Evolutionary conservation across 2,113 vertebrate species (phyloP).

Genomic region (Panthera uncia): DNA sequence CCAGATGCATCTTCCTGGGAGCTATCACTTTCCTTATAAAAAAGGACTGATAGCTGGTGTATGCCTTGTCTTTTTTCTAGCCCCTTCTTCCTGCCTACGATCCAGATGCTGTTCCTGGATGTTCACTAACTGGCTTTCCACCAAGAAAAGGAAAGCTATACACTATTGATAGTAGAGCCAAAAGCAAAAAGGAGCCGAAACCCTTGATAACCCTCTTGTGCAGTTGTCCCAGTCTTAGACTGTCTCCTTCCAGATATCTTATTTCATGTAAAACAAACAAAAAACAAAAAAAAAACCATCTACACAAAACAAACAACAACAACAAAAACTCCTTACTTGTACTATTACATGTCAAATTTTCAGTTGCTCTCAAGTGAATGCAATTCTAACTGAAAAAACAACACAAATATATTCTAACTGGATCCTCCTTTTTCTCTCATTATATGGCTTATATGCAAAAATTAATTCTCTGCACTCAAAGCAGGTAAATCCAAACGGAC

Average conservation of each 20-base stretch:
- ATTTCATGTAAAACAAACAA: background rate
- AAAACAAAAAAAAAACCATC: background rate
- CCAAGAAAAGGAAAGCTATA: background rate
- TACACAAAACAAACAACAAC: background rate
- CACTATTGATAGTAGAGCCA: background rate
- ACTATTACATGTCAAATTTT: background rate
- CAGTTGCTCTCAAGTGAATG: background rate
- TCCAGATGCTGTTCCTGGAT: background rate
- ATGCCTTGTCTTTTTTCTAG: background rate
- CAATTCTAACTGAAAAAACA: background rate
- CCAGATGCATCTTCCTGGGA: background rate
- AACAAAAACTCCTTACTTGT: background rate
- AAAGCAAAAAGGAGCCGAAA: background rate
- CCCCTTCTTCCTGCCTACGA: background rate
- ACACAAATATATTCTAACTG: background rate
- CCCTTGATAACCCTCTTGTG: background rate
- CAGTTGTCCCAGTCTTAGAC: background rate
- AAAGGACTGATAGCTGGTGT: background rate
- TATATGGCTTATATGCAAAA: background rate
- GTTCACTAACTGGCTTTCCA: background rate
- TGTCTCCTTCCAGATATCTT: background rate
- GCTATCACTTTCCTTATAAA: background rate
- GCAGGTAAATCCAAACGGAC: background rate
- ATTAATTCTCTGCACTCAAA: background rate
- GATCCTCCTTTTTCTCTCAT: constrained; percentile 1